Evolutionary conservation across 1,140 invertebrate species (phyloP).

Genomic region (Pteromalus puparum): DNA sequence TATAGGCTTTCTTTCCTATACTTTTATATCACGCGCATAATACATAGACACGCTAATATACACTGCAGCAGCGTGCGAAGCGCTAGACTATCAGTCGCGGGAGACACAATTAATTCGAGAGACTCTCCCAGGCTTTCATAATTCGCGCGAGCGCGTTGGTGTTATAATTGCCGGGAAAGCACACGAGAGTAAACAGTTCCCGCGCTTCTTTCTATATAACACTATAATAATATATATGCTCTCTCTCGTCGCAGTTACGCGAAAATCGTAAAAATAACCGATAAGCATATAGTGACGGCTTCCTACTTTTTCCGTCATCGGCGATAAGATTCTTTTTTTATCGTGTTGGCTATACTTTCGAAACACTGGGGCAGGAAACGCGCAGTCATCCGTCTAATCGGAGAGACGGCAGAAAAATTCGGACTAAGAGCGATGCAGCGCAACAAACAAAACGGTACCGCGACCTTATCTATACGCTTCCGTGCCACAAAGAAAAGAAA

Average conservation of each 20-base stretch:
- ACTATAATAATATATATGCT: neutral
- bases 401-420: neutral
- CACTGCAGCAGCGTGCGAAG: neutral
- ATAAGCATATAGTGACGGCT: too few relatives aligned
- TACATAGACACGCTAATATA: neutral
- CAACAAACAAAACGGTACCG: slow-evolving; percentile 23
- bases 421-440: neutral
- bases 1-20: neutral
- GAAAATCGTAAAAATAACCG: too few relatives aligned
- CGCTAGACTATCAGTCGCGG: too few relatives aligned
- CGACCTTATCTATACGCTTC: neutral
- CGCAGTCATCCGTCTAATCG: neutral
- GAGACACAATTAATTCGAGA: neutral
- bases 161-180: slow-evolving; percentile 1
- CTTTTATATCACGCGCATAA: too few relatives aligned
- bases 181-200: too few relatives aligned
- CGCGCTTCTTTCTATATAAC: too few relatives aligned
- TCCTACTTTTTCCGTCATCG: neutral
- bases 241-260: too few relatives aligned
- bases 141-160: neutral
- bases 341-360: neutral
- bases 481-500: neutral
- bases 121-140: slow-evolving; percentile 38
- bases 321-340: neutral
- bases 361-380: too few relatives aligned